These are phyloP conservation scores for Brachirus orientalis DNA, from an alignment of 2,113 vertebrate species.

Conservation along the genomic window DNA sequence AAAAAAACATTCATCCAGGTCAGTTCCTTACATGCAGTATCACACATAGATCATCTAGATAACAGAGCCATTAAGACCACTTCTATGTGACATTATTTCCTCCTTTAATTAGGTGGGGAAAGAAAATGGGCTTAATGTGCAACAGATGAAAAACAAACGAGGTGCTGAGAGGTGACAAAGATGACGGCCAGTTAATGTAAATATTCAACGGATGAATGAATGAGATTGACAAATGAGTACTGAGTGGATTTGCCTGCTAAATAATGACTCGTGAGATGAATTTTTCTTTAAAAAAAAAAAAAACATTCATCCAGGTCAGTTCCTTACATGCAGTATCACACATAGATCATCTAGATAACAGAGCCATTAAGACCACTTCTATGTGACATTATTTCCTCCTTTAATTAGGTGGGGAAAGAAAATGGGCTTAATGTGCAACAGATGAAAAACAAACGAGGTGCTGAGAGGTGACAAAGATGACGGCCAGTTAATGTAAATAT, in stretches of 20 bases:
- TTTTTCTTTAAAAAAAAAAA: background rate
- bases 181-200: conserved; percentile 32
- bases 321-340: conserved; percentile 24
- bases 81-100: conserved; percentile 44
- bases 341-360: conserved; percentile 60
- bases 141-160: conserved; percentile 42
- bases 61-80: conserved; percentile 61
- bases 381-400: conserved; percentile 38
- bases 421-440: conserved; percentile 14
- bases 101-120: conserved; percentile 9
- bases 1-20: conserved; percentile 22
- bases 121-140: conserved; percentile 8
- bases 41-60: conserved; percentile 58
- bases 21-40: conserved; percentile 12
- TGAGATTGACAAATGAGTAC: conserved; percentile 45
- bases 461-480: conserved; percentile 5
- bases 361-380: conserved; percentile 60
- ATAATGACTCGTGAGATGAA: conserved; percentile 19
- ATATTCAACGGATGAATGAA: conserved; percentile 14
- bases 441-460: conserved; percentile 46
- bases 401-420: conserved; percentile 6
- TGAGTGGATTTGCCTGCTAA: conserved; percentile 18
- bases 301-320: conserved; percentile 20
- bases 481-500: conserved; percentile 43
- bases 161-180: conserved; percentile 8